These are phyloP conservation scores for Nothobranchius furzeri DNA, from an alignment of 2,113 vertebrate species.

Conservation along the genomic window DNA sequence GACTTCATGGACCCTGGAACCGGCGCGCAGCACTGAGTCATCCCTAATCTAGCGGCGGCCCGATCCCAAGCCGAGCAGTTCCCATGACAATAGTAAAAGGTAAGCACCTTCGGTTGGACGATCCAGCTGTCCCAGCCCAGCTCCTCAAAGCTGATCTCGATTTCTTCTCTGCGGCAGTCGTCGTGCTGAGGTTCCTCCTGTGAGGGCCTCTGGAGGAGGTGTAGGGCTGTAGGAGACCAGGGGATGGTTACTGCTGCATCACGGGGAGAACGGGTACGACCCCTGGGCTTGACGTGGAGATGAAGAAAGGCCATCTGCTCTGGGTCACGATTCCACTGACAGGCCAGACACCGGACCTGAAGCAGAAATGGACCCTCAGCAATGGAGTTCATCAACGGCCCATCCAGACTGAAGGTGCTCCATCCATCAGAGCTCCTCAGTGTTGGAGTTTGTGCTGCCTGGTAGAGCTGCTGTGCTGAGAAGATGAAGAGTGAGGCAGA, in stretches of 20 bases:
- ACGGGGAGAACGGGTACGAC: slow-evolving; percentile 59
- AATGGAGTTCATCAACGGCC: slow-evolving; percentile 59
- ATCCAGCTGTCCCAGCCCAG: slow-evolving; percentile 96
- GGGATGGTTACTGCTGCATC: slow-evolving; percentile 73
- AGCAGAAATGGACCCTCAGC: slow-evolving; percentile 75
- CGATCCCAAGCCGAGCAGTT: slow-evolving; percentile 79
- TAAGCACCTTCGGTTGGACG: slow-evolving; percentile 85
- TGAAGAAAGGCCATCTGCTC: slow-evolving; percentile 89
- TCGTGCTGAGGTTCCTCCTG: slow-evolving; percentile 64
- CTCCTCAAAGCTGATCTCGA: slow-evolving; percentile 91
- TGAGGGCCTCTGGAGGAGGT: slow-evolving; percentile 82
- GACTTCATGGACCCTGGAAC: slow-evolving; percentile 88
- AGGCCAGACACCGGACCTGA: slow-evolving; percentile 82
- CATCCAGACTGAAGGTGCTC: slow-evolving; percentile 76
- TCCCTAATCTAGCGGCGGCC: slow-evolving; percentile 75
- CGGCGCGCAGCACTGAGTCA: slow-evolving; percentile 88
- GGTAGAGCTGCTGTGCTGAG: slow-evolving; percentile 45
- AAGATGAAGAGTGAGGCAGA: slow-evolving; percentile 56
- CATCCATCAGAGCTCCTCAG: slow-evolving; percentile 73
- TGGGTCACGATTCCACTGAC: slow-evolving; percentile 64
- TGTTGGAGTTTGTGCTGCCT: slow-evolving; percentile 12
- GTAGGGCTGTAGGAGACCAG: slow-evolving; percentile 84
- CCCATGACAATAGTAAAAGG: slow-evolving; percentile 91
- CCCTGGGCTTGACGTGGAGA: slow-evolving; percentile 62
- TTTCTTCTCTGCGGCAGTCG: slow-evolving; percentile 82